Percentiles rank a stretch among this genome's conserved stretches.
Conservation (phyloP, 92 coral and sea anemone genomes). For the Porites evermanni region DNA sequence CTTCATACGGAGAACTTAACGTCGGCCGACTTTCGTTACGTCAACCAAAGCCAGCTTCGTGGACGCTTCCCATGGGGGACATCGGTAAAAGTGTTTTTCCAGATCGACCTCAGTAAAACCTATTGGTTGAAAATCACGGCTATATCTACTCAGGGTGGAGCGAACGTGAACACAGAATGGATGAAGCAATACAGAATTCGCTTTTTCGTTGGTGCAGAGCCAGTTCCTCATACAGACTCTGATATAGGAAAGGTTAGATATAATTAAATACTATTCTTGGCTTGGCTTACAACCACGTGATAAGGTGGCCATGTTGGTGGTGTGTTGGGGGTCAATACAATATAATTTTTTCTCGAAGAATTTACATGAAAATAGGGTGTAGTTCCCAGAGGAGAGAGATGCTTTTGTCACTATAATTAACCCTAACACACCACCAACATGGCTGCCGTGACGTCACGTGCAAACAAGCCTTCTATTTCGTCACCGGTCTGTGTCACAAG, state of each 20-base stretch:
- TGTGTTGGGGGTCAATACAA: too few species aligned
- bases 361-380: too few species aligned
- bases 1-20: conserved; percentile 45
- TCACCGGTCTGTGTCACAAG: too few species aligned
- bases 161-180: conserved; percentile 27
- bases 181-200: conserved; percentile 32
- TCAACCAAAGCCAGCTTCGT: conserved; percentile 32
- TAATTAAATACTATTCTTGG: too few species aligned
- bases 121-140: conserved; percentile 33
- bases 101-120: conserved; percentile 50
- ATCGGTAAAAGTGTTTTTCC: conserved; percentile 3
- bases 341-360: too few species aligned
- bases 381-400: too few species aligned
- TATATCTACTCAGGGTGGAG: conserved; percentile 63
- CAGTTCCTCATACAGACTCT: conserved; percentile 31
- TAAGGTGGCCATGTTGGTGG: too few species aligned
- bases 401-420: too few species aligned
- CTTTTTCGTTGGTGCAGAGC: conserved; percentile 24
- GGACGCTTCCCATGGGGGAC: conserved; percentile 55
- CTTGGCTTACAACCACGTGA: too few species aligned
- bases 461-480: too few species aligned
- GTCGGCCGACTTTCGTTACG: neutral
- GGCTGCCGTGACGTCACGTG: too few species aligned
- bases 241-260: conserved; percentile 5
- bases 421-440: too few species aligned